These are phyloP conservation scores for Acipenser ruthenus DNA, from an alignment of 2,797 vertebrate species.

Conservation along the genomic window DNA sequence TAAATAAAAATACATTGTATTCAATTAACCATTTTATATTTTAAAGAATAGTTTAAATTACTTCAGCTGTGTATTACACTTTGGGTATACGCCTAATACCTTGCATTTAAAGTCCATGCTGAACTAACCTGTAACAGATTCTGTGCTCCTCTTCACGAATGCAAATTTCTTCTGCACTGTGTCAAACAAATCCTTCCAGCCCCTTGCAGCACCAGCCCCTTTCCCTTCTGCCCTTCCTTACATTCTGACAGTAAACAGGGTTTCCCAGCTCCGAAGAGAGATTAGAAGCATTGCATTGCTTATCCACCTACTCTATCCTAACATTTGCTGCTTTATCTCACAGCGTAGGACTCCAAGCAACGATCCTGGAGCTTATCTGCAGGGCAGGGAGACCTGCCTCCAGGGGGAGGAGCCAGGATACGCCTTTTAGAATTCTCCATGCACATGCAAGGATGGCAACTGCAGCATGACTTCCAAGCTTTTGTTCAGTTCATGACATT, in stretches of 20 bases:
- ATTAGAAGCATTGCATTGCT: slow-evolving; percentile 21
- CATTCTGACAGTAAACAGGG: slow-evolving; percentile 15
- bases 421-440: slow-evolving; percentile 5
- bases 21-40: too few relatives aligned
- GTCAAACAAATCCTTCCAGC: not conserved
- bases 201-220: not conserved
- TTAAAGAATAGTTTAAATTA: too few relatives aligned
- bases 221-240: slow-evolving; percentile 15
- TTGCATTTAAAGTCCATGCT: not conserved
- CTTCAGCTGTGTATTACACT: too few relatives aligned
- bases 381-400: slow-evolving; percentile 33
- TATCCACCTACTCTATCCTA: slow-evolving; percentile 25
- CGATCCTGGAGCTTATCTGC: slow-evolving; percentile 32
- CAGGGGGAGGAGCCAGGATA: slow-evolving; percentile 18
- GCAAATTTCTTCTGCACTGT: not conserved
- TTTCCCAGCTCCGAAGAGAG: slow-evolving; percentile 19
- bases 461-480: slow-evolving; percentile 3
- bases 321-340: slow-evolving; percentile 33
- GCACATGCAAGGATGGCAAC: not conserved
- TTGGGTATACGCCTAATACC: too few relatives aligned
- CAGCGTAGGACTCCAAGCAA: slow-evolving; percentile 24
- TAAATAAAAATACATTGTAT: too few relatives aligned
- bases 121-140: slow-evolving; percentile 9
- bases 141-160: not conserved
- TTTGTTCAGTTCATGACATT: not conserved